Evolutionary conservation across 2,113 vertebrate genomes (phyloP), one percentile per base, ranked within the genome.

Genomic region (Forbesichthys agassizii): DNA sequence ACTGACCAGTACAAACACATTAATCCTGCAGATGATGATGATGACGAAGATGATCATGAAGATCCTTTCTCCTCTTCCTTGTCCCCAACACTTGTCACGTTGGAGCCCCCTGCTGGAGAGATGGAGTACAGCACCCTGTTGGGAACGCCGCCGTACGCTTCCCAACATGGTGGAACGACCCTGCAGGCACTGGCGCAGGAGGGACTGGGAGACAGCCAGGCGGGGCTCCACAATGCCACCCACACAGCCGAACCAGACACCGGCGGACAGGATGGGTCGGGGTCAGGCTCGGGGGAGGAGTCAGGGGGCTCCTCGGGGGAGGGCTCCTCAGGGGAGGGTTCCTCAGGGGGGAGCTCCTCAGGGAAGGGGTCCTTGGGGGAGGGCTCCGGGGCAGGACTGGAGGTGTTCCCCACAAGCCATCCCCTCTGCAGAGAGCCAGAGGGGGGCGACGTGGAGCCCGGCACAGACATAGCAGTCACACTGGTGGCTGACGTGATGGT

Each of bases 401-500:
- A 59, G 7, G 16, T 68, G 9, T 20, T 64, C 0, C 0, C 75
- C 48, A 71, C 73, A 11, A 71, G 55, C 33, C 46, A 48, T 1
- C 73, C 79, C 16, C 16, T 59, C 5, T 66, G 77, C 46, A 9
- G 57, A 0, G 59, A 77, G 57, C 49, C 48, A 71, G 62, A 3
- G 4, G 83, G 74, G 48, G 60, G 12, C 33, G 16, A 4, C 46
- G 42, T 42, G 11, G 73, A 79, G 51, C 54, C 61, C 3, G 67
- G 18, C 65, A 82, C 78, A 0, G 68, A 72, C 0, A 47, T 77
- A 14, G 81, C 84, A 48, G 74, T 91, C 51, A 85, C 84, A 0
- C 67, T 88, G 61, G 77, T 90, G 33, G 87, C 88, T 64, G 76
- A 62, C 9, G 59, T 62, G 71, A 87, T 79, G 3, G 42, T 77